Evolutionary conservation across 2,888 invertebrate genomes (phyloP), one percentile per base, ranked within the genome.

Genomic region (Sarcophaga caerulescens): DNA sequence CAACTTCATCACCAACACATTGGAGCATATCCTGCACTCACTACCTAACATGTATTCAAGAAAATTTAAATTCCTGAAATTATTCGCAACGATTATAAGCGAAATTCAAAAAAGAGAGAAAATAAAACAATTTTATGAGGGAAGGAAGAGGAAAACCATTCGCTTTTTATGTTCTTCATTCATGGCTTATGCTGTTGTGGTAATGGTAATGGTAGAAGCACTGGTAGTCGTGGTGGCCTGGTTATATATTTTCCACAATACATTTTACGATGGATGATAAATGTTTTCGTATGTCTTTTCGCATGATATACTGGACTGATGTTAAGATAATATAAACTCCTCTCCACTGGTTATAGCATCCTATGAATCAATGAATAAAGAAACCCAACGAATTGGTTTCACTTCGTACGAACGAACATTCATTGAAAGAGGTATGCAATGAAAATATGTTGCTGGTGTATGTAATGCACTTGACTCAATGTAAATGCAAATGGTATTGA

Each of bases 251-350:
- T 76, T 76, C 69, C 75, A 75, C 70, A 81, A 81, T 81, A 63
- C 69, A 75, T 75, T 70, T 23, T 52, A 63, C 17, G 14, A 71
- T 73, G 80, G 11, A 71, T 73, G 84, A 80, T 80, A 84, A 84
- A 80, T 84, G 76, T 76, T 84, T 84, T 80, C 57, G 35, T 68
- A 66, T 80, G 60, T 44, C 70, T 79, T 71, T 10, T 71, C 52
- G n/a, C 21, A 84, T 71, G 75, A 84, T 84, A 70, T 84, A 79
- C 25, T 78, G 78, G 25, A 44, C 62, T 78, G 62, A 79, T 70
- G 47, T 74, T 65, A 75, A 59, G 79, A 74, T 84, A 79, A 75
- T 63, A 75, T 63, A 75, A 79, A 78, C 71, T 66, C 59, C 57
- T 59, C 17, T 69, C 47, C 63, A 45, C 35, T 52, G 52, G 52